Evolutionary conservation across 2,888 invertebrate species (phyloP).

Genomic region (Apoderus coryli): DNA sequence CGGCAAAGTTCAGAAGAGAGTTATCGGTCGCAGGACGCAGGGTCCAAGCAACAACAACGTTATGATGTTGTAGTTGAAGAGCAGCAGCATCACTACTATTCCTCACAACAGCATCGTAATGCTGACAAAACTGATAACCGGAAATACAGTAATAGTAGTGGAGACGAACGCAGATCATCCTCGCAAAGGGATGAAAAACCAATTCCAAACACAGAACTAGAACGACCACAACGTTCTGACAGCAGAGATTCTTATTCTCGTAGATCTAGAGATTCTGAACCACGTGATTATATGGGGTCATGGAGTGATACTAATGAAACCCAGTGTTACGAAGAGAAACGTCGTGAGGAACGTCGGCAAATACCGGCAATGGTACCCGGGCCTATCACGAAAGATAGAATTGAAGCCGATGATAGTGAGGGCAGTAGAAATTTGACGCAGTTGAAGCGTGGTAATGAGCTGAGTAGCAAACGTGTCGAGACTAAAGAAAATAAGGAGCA

Average conservation of each 20-base stretch:
- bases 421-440: constrained; percentile 38
- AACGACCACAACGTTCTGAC: constrained; percentile 42
- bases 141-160: constrained; percentile 12
- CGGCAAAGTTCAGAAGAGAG: constrained; percentile 27
- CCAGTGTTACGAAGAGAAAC: constrained; percentile 26
- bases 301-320: constrained; percentile 31
- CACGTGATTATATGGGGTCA: constrained; percentile 27
- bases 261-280: constrained; percentile 34
- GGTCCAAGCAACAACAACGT: constrained; percentile 18
- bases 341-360: constrained; percentile 6
- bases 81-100: constrained; percentile 10
- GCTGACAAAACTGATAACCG: constrained; percentile 15
- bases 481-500: constrained; percentile 22
- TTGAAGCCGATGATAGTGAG: constrained; percentile 40
- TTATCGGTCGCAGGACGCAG: constrained; percentile 17
- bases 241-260: constrained; percentile 41
- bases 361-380: constrained; percentile 33
- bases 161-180: constrained; percentile 19
- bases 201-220: too few relatives aligned
- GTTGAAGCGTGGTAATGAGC: constrained; percentile 26
- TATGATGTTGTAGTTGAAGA: constrained; percentile 14
- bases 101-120: too few relatives aligned
- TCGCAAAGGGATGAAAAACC: constrained; percentile 25
- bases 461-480: constrained; percentile 16
- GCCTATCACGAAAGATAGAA: constrained; percentile 43